phyloP scores from a whole-genome alignment of 2,113 vertebrate genomes.

The Laticauda laticaudata region DNA sequence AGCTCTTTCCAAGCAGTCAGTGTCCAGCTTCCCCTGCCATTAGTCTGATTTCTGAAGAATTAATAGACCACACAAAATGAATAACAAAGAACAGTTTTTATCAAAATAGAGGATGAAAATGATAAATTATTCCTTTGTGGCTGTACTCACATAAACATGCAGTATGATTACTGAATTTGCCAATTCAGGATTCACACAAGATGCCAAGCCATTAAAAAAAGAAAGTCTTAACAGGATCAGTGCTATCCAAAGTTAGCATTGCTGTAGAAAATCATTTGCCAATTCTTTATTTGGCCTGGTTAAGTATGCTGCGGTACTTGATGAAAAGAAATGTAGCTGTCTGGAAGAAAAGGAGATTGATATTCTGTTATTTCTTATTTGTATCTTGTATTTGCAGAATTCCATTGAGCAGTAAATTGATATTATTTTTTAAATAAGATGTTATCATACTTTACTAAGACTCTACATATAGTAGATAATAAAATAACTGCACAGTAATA shows the following conservation, averaged over 20 bases:
- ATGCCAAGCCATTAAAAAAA: neutral
- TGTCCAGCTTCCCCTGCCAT: neutral
- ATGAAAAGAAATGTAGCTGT: neutral
- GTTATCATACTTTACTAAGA: neutral
- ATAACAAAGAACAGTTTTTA: neutral
- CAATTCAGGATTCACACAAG: neutral
- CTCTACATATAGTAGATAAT: neutral
- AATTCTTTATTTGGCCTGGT: neutral
- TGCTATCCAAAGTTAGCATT: neutral
- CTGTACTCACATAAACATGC: neutral
- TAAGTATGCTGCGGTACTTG: neutral
- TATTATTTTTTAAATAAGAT: too few species aligned
- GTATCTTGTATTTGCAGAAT: neutral
- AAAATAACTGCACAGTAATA: neutral
- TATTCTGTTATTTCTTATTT: neutral
- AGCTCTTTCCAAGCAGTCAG: neutral
- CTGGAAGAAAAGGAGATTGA: neutral
- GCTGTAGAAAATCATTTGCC: neutral
- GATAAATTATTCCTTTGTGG: neutral
- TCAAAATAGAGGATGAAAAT: neutral
- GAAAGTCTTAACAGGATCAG: neutral
- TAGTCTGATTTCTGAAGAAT: neutral
- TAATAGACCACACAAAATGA: neutral
- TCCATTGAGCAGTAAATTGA: neutral
- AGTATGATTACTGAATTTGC: neutral